A percentile compares a stretch with the other conserved stretches of the same genome.
phyloP scores from a whole-genome alignment of 2,797 vertebrate genomes.

The Bryconaethiops microstoma region DNA sequence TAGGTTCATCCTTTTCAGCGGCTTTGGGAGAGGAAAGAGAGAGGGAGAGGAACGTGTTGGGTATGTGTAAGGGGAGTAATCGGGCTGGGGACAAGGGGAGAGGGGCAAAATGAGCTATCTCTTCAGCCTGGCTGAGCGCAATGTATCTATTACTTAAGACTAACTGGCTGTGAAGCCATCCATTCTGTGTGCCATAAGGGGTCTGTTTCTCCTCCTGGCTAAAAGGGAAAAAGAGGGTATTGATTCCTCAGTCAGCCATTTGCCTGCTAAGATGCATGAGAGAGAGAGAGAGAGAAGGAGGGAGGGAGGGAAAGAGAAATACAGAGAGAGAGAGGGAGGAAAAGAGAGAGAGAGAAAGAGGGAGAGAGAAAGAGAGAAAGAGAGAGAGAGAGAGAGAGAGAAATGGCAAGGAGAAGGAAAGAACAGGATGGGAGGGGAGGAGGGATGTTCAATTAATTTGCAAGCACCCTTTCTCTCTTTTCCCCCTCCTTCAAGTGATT shows the following conservation, averaged over 20 bases:
- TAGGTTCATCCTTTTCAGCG: constrained; percentile 81
- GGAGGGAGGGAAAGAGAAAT: background rate
- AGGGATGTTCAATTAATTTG: constrained; percentile 77
- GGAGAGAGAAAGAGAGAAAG: background rate
- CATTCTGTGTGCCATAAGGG: constrained; percentile 77
- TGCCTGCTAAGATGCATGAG: constrained; percentile 66
- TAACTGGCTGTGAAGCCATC: constrained; percentile 85
- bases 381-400: constrained; percentile 28
- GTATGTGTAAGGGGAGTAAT: constrained; percentile 83
- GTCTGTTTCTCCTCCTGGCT: constrained; percentile 72
- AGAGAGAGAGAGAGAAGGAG: constrained; percentile 19
- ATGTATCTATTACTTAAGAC: constrained; percentile 86
- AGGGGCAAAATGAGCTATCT: constrained; percentile 80
- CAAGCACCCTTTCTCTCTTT: constrained; percentile 75
- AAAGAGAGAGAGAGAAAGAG: constrained; percentile 7
- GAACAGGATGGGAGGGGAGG: constrained; percentile 50
- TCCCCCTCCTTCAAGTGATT: constrained; percentile 76
- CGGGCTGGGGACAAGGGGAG: constrained; percentile 60
- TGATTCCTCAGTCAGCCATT: constrained; percentile 70
- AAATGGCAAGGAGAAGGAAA: background rate
- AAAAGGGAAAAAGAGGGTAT: constrained; percentile 73
- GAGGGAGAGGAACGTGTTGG: constrained; percentile 79
- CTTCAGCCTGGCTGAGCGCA: constrained; percentile 82
- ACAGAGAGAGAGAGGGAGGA: background rate
- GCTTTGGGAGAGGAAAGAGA: constrained; percentile 76